Conservation (phyloP, 2,113 vertebrate genomes). For the Leucopsar rothschildi region DNA sequence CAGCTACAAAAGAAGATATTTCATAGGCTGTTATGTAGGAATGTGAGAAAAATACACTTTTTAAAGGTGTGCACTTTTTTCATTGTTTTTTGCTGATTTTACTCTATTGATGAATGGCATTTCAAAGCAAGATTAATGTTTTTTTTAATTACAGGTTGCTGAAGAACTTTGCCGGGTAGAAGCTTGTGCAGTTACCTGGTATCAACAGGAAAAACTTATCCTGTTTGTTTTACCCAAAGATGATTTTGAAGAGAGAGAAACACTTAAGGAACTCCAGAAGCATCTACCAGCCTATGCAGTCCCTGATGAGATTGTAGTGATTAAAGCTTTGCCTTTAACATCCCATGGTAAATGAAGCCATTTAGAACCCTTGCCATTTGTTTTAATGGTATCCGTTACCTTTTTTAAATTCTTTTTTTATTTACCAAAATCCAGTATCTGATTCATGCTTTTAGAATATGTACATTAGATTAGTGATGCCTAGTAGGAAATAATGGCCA, state of each 20-base stretch:
- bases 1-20: neutral
- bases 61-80: neutral
- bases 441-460: neutral
- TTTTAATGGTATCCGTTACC: neutral
- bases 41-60: neutral
- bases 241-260: conserved; percentile 41
- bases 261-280: conserved; percentile 73
- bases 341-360: conserved; percentile 79
- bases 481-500: neutral
- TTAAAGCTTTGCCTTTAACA: conserved; percentile 81
- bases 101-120: neutral
- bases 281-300: conserved; percentile 77
- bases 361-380: neutral
- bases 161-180: conserved; percentile 79
- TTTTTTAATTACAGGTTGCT: conserved; percentile 73
- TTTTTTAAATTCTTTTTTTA: neutral
- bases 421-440: neutral
- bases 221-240: conserved; percentile 80
- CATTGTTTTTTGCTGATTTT: neutral
- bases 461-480: neutral
- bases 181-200: conserved; percentile 80
- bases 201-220: conserved; percentile 76
- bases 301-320: conserved; percentile 83
- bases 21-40: neutral
- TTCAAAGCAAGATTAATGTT: neutral